Percentiles rank a stretch among this genome's conserved stretches.
Conservation (phyloP, 2,888 invertebrate genomes). For the Blastobasis adustella region DNA sequence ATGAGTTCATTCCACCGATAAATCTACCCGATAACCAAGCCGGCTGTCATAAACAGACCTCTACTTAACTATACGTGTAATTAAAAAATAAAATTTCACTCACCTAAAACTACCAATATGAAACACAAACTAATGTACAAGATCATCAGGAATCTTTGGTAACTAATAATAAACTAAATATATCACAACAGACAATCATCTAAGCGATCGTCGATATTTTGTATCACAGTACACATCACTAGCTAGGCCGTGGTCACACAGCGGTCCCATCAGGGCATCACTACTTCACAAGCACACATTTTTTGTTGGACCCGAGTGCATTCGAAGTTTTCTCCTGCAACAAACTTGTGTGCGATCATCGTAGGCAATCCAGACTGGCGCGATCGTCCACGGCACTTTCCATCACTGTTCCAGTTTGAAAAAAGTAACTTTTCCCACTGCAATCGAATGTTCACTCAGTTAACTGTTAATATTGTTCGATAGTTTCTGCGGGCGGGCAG, state of each 20-base stretch:
- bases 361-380: constrained; percentile 36
- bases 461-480: constrained; percentile 59
- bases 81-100: constrained; percentile 33
- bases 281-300: constrained; percentile 62
- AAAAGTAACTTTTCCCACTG: constrained; percentile 23
- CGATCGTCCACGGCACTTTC: constrained; percentile 37
- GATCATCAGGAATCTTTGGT: constrained; percentile 75
- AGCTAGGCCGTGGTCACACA: constrained; percentile 63
- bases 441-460: constrained; percentile 50
- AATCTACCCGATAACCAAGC: constrained; percentile 38
- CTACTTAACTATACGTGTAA: constrained; percentile 19
- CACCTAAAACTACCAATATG: constrained; percentile 74
- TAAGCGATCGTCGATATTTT: constrained; percentile 64
- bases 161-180: constrained; percentile 66
- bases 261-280: constrained; percentile 72
- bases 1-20: constrained; percentile 33
- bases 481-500: constrained; percentile 45
- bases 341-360: constrained; percentile 65
- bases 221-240: constrained; percentile 73
- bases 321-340: constrained; percentile 60
- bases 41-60: constrained; percentile 17
- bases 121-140: constrained; percentile 74
- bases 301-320: constrained; percentile 60
- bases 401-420: constrained; percentile 44
- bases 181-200: constrained; percentile 72